Evolutionary conservation across 1,140 invertebrate genomes (phyloP), one percentile per base, ranked within the genome.

Genomic region (Littorina saxatilis): DNA sequence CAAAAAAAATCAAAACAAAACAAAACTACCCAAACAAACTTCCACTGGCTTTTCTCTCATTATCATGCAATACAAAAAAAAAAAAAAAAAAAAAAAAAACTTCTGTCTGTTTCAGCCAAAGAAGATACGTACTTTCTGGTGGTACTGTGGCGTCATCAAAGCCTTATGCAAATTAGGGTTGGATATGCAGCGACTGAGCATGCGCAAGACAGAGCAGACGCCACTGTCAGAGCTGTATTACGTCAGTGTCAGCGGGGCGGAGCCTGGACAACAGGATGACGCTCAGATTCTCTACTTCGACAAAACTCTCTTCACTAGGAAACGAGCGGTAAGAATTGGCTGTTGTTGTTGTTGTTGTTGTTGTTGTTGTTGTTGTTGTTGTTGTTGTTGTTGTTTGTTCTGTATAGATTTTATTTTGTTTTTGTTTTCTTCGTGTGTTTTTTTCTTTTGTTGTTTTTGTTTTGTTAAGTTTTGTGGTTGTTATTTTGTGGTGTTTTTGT

Each of bases 151-250:
- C 9, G 80, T 87, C 1, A 82, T 87, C 72, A 81, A 77, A 39
- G 79, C 84, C 35, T 43, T 87, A 17, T 80, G 79, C 52, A 79
- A 82, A 23, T 79, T 87, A 27, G 70, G 58, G 7, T 61, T 84
- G 72, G 83, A 84, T 32, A 87, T 87, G 86, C 83, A 86, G 73
- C 70, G 39, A 23, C 79, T 87, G 75, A 84, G 84, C 77, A 83
- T 84, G 77, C 61, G 52, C 37, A 80, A 72, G 27, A 84, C 86
- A 17, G 79, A 86, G 35, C 61, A 84, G 70, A 82, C 80, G 27
- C 66, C 83, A 0, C 50, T 82, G 27, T 87, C 84, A 4, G 81
- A 87, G 73, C 61, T 85, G 37, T 82, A 84, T 52, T 85, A 83
- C 73, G 81, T 84, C 72, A 83, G 82, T 58, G 63, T 81, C 40